Evolutionary conservation across 2,888 invertebrate genomes (phyloP).

Genomic region (Odontothrips loti): DNA sequence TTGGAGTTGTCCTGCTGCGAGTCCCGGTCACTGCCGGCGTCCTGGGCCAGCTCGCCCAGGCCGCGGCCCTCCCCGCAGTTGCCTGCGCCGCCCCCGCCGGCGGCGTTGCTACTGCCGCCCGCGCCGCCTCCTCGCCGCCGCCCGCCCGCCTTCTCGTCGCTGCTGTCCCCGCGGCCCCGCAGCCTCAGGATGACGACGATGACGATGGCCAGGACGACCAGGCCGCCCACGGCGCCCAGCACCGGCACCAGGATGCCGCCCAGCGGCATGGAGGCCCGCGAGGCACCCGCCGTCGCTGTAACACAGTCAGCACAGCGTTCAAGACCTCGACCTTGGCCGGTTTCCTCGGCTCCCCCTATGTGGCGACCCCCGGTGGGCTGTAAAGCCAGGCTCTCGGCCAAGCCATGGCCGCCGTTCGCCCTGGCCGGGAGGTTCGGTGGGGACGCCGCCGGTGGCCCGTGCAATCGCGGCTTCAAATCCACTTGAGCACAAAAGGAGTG

Average conservation of each 20-base stretch:
- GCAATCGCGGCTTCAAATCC: slow-evolving; percentile 6
- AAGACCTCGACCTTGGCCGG: neutral
- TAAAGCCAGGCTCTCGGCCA: too few species aligned
- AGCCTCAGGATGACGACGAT: neutral
- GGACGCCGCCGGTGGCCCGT: neutral
- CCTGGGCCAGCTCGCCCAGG: neutral
- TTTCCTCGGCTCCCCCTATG: neutral
- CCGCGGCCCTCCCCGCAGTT: neutral
- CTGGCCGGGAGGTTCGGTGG: neutral
- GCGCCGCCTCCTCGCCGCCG: neutral
- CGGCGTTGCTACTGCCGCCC: neutral
- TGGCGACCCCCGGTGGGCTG: neutral
- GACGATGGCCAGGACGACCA: neutral
- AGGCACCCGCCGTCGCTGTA: neutral
- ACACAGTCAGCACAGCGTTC: neutral
- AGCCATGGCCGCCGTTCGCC: neutral
- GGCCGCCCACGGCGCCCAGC: neutral
- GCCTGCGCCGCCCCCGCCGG: neutral
- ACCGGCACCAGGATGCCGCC: neutral
- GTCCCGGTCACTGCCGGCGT: neutral
- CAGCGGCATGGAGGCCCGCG: neutral
- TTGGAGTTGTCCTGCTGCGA: neutral
- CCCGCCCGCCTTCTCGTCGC: neutral
- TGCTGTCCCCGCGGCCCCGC: neutral
- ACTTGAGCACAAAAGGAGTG: slow-evolving; percentile 3